A percentile compares a stretch with the other conserved stretches of the same genome.
Conservation (phyloP, 1,140 invertebrate species). For the Schmidtea mediterranea region DNA sequence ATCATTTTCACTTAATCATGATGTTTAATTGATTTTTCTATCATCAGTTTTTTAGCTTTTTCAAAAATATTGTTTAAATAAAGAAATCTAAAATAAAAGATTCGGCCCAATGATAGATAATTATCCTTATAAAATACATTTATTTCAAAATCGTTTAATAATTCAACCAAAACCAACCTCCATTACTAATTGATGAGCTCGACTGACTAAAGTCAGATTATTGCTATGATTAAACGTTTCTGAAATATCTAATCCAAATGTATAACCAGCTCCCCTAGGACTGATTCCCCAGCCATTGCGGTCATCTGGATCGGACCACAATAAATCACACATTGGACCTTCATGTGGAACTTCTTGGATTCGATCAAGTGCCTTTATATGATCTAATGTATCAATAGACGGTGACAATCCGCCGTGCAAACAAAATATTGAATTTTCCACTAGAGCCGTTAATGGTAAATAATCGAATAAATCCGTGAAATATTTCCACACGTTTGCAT, state of each 20-base stretch:
- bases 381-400: constrained; percentile 92
- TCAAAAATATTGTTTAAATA: too few relatives aligned
- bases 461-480: constrained; percentile 98
- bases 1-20: too few relatives aligned
- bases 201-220: constrained; percentile 76
- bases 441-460: constrained; percentile 80
- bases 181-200: constrained; percentile 98
- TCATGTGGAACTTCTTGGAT: constrained; percentile 98
- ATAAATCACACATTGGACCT: constrained; percentile 62
- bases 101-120: too few relatives aligned
- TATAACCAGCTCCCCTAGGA: constrained; percentile 91
- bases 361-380: constrained; percentile 86
- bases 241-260: constrained; percentile 95
- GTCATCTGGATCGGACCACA: constrained; percentile 71
- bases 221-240: constrained; percentile 99
- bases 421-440: constrained; percentile 73
- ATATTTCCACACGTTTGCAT: constrained; percentile 99
- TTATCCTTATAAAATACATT: too few relatives aligned
- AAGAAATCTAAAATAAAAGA: too few relatives aligned
- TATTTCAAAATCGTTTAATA: too few relatives aligned
- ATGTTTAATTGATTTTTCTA: too few relatives aligned
- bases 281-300: constrained; percentile 98
- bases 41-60: too few relatives aligned
- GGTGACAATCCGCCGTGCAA: constrained; percentile 93
- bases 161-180: too few relatives aligned